phyloP scores from a whole-genome alignment of 1,140 invertebrate species.

The Caenorhabditis briggsae region DNA sequence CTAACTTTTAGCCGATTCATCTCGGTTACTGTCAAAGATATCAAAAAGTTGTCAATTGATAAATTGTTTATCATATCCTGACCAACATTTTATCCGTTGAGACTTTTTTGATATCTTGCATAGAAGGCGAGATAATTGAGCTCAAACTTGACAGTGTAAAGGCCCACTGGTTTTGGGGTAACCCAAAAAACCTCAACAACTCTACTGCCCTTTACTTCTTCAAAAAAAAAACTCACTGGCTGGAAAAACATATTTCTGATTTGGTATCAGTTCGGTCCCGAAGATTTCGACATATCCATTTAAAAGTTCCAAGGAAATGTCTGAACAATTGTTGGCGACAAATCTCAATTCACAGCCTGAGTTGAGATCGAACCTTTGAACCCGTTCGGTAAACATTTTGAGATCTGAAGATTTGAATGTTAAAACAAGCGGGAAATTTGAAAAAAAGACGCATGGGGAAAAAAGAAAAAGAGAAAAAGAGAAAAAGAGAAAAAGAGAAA shows the following conservation, averaged over 20 bases:
- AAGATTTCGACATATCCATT: conserved; percentile 92
- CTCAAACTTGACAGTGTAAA: too few species aligned
- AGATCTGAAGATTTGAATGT: background rate
- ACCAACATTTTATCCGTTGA: too few species aligned
- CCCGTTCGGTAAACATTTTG: background rate
- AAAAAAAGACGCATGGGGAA: too few species aligned
- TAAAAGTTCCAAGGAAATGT: conserved; percentile 73
- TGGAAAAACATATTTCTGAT: conserved; percentile 92
- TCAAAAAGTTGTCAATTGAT: background rate
- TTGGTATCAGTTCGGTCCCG: conserved; percentile 94
- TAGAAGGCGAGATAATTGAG: too few species aligned
- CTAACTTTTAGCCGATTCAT: too few species aligned
- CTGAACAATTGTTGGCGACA: conserved; percentile 61
- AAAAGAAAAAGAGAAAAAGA: too few species aligned
- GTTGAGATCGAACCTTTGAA: conserved; percentile 62
- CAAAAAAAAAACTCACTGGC: conserved; percentile 78
- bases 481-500: too few species aligned
- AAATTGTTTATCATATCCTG: too few species aligned
- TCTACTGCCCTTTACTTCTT: too few species aligned
- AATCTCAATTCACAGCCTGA: conserved; percentile 67
- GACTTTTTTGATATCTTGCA: too few species aligned
- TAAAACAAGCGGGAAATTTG: background rate
- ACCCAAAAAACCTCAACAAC: background rate
- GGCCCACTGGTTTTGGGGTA: too few species aligned
- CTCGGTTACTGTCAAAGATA: too few species aligned